Evolutionary conservation across 1,140 invertebrate species (phyloP).

Genomic region (Paraescarpia echinospica): DNA sequence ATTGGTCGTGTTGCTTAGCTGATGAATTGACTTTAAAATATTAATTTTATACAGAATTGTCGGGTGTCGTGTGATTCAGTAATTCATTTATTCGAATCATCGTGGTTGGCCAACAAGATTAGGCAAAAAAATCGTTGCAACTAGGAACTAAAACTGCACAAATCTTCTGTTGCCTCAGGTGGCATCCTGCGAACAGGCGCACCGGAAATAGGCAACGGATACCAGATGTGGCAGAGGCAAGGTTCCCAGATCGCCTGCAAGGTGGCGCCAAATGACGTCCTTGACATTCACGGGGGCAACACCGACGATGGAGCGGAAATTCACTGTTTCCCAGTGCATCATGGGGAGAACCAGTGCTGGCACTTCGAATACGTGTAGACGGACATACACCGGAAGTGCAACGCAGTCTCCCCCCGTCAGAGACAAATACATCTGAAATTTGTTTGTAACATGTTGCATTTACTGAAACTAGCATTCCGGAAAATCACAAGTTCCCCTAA

Average conservation of each 20-base stretch:
- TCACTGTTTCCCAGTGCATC: slow-evolving; percentile 16
- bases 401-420: not conserved
- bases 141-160: not conserved
- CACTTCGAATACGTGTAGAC: slow-evolving; percentile 10
- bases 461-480: not conserved
- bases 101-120: not conserved
- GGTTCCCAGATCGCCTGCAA: not conserved
- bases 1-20: too few relatives aligned
- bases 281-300: slow-evolving; percentile 23
- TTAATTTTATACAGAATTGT: not conserved
- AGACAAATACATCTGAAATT: not conserved
- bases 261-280: slow-evolving; percentile 4
- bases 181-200: not conserved
- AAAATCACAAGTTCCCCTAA: not conserved
- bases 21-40: not conserved
- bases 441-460: not conserved
- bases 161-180: not conserved
- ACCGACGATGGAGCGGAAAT: slow-evolving; percentile 20
- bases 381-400: too few relatives aligned
- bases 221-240: not conserved
- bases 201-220: not conserved
- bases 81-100: not conserved
- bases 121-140: not conserved
- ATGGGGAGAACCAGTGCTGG: slow-evolving; percentile 20
- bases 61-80: not conserved